A percentile compares a stretch with the other conserved stretches of the same genome.
Conservation (phyloP, 2,888 invertebrate genomes). For the Agonum fuliginosum region DNA sequence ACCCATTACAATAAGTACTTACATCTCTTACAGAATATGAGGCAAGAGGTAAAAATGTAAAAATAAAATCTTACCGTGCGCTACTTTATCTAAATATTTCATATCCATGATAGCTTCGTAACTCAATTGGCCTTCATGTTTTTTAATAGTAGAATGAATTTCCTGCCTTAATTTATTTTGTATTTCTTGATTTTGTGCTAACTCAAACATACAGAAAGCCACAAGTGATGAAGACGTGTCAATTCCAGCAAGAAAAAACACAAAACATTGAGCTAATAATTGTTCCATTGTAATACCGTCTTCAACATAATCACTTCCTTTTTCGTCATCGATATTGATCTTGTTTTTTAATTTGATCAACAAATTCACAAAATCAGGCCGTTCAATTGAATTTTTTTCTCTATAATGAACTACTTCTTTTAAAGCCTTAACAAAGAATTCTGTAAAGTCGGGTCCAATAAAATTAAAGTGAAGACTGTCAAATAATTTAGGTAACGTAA, state of each 20-base stretch:
- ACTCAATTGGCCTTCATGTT: conserved; percentile 66
- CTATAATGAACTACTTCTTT: conserved; percentile 9
- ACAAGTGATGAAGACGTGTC: conserved; percentile 78
- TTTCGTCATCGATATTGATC: neutral
- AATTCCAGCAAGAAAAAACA: conserved; percentile 78
- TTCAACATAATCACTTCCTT: neutral
- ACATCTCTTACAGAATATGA: no score
- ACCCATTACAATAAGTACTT: no score
- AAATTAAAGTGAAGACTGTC: neutral
- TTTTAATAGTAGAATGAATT: conserved; percentile 70
- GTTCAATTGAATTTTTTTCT: conserved; percentile 28
- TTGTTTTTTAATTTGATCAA: conserved; percentile 42
- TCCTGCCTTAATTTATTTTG: conserved; percentile 74
- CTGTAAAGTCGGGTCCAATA: neutral
- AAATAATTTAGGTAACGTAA: conserved; percentile 10
- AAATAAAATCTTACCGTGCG: neutral
- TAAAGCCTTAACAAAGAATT: conserved; percentile 23
- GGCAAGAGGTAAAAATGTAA: neutral
- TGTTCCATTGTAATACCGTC: conserved; percentile 75
- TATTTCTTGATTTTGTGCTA: conserved; percentile 74
- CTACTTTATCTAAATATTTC: conserved; percentile 37
- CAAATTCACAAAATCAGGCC: conserved; percentile 44
- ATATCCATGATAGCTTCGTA: conserved; percentile 35
- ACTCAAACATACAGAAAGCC: conserved; percentile 75
- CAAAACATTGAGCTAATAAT: conserved; percentile 76